Percentiles rank a stretch among this genome's conserved stretches.
phyloP scores from a whole-genome alignment of 2,888 invertebrate species.

The Mechanitis messenoides region DNA sequence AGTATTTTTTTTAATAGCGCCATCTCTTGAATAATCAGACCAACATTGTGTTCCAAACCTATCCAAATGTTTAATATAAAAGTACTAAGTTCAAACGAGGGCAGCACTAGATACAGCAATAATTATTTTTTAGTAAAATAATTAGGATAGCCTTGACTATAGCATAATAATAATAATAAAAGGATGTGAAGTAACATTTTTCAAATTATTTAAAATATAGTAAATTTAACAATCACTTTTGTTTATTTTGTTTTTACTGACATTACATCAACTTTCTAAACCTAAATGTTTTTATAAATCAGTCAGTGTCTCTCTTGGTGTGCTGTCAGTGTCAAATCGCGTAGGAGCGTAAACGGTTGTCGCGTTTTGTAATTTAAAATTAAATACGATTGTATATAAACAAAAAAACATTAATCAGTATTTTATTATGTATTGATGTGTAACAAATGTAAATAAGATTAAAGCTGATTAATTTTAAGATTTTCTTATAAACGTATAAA shows the following conservation, averaged over 20 bases:
- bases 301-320: background rate
- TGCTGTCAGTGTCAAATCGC: conserved; percentile 36
- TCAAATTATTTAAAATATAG: background rate
- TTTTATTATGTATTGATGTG: conserved; percentile 6
- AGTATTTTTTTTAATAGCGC: background rate
- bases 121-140: background rate
- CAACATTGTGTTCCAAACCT: background rate
- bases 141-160: background rate
- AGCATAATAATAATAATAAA: background rate
- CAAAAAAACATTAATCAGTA: conserved; percentile 17
- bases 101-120: background rate
- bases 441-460: conserved; percentile 10
- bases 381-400: conserved; percentile 32
- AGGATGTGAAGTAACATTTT: background rate
- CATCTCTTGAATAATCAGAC: background rate
- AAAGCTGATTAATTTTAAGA: background rate
- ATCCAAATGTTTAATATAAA: background rate
- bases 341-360: conserved; percentile 26
- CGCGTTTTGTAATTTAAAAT: conserved; percentile 27
- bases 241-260: background rate
- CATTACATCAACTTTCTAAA: conserved; percentile 3
- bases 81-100: background rate
- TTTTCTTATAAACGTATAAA: background rate
- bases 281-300: conserved; percentile 8
- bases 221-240: background rate